Evolutionary conservation across 2,888 invertebrate genomes (phyloP), one percentile per base, ranked within the genome.

Genomic region (Tachina lurida): DNA sequence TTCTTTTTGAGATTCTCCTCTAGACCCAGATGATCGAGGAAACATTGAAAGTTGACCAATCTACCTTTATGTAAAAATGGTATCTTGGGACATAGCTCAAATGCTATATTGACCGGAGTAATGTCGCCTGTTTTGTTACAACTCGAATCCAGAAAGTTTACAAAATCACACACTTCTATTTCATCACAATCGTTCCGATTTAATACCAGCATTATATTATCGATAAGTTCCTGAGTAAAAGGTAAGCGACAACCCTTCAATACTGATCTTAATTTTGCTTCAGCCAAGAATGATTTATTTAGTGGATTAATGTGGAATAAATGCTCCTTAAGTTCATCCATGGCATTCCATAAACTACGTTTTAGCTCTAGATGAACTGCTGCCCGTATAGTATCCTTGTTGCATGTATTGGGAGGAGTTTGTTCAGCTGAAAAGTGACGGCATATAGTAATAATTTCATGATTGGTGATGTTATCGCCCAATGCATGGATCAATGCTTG

Each of bases 371-470:
- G 94, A 84, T 97, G 95, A 4, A 96, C 95, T 52, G 96, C 93
- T 1, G 96, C 90, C 84, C 97, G 94, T 90, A 88, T 94, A 93
- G 84, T 93, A 90, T 90, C 93, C 43, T 91, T 93, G 89, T 91
- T 92, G 90, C 91, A 93, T 17, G 88, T 89, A 87, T 91, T 89
- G 22, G 93, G 92, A 78, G 93, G 93, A 47, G 93, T 92, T 87
- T 94, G 93, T 87, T 95, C 94, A 1, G 95, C 95, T 0, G 95
- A 95, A 92, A 96, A 97, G 87, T 94, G 94, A 87, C 97, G 94
- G 15, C 96, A 95, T 12, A 97, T 93, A 0, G 97, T 96, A 5
- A 97, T 93, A 91, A 96, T 96, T 93, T 97, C 97, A 87, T 97
- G 97, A 89, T 97, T 96, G 0, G 95, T 95, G 91, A 97, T 95